Conservation (phyloP, 1,140 invertebrate species). For the Drosophila truncata region DNA sequence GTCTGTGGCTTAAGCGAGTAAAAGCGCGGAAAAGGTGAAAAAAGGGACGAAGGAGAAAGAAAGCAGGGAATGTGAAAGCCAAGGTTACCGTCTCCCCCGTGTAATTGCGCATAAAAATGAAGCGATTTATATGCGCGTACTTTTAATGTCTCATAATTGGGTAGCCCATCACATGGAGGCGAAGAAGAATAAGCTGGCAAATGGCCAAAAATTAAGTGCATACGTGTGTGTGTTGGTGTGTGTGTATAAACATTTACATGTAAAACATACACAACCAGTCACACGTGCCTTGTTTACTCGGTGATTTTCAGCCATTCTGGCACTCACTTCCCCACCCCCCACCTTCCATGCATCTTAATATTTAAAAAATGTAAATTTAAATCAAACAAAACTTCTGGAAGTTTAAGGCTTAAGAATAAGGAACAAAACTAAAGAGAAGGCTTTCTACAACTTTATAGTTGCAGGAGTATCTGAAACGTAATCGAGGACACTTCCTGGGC, state of each 20-base stretch:
- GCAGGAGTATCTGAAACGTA: too few species aligned
- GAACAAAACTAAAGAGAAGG: neutral
- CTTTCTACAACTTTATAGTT: too few species aligned
- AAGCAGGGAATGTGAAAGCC: slow-evolving; percentile 1
- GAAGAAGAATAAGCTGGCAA: slow-evolving; percentile 9
- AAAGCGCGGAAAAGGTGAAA: neutral
- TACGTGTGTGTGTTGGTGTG: neutral
- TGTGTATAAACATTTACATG: slow-evolving; percentile 3
- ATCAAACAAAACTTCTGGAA: neutral
- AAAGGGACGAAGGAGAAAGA: neutral
- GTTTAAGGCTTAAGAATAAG: neutral
- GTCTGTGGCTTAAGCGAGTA: neutral
- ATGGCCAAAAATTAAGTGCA: slow-evolving; percentile 7
- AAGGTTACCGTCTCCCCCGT: slow-evolving; percentile 47
- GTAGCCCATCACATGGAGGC: slow-evolving; percentile 38
- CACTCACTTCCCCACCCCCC: neutral
- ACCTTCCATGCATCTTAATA: neutral
- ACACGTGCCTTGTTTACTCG: neutral
- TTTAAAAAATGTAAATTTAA: neutral
- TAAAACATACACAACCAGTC: neutral
- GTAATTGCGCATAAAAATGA: slow-evolving; percentile 81
- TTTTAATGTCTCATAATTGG: slow-evolving; percentile 82
- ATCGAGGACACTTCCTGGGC: too few species aligned
- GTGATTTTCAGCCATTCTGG: neutral
- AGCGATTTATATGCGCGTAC: slow-evolving; percentile 82